Base-by-base conservation (phyloP, 2,113 vertebrate genomes). In the Catagonus wagneri region DNA sequence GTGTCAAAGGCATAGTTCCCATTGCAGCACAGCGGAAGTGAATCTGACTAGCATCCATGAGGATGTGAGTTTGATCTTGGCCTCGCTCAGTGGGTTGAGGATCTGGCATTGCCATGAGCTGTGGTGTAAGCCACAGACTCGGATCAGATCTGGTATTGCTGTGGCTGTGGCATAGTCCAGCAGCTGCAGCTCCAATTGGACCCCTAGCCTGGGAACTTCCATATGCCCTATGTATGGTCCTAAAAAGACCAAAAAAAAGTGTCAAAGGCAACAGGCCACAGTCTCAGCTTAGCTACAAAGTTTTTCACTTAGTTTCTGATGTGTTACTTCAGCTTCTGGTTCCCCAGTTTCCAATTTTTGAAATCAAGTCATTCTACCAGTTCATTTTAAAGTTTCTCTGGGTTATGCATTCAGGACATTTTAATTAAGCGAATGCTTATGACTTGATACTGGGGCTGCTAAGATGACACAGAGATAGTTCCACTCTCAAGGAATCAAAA, bases 261-360 rank as follows among this genome's bases (percentile, higher is more conserved):
- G 44, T 44, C 44, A 44, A 95, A 79, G 68, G 44, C n/a, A 76
- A 29, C 63, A 29, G 19, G 5, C 54, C 63, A 32, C n/a, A 39
- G n/a, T 80, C 93, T 76, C n/a, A 63, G 34, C 20, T 90, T 50
- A 86, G 29, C 2, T 83, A 63, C 20, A 95, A 69, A 94, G 78
- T 91, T 65, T 66, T 66, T 86, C 32, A 83, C 60, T 90, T 75
- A 86, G 27, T 20, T 0, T 90, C 23, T 85, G 16, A 58, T 4
- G 9, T 61, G 10, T 52, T 79, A 54, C 19, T 94, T 96, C 19
- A 74, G 83, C 61, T 86, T 85, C 52, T 75, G 86, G 32, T 72
- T 60, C n/a, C 56, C 95, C 66, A 39, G 63, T 94, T 94, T 89
- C 22, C 3, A 39, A 29, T 60, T 54, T 94, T 68, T 65, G 15